These are phyloP conservation scores for Meriones unguiculatus DNA, from an alignment of 2,113 vertebrate species.

Conservation along the genomic window DNA sequence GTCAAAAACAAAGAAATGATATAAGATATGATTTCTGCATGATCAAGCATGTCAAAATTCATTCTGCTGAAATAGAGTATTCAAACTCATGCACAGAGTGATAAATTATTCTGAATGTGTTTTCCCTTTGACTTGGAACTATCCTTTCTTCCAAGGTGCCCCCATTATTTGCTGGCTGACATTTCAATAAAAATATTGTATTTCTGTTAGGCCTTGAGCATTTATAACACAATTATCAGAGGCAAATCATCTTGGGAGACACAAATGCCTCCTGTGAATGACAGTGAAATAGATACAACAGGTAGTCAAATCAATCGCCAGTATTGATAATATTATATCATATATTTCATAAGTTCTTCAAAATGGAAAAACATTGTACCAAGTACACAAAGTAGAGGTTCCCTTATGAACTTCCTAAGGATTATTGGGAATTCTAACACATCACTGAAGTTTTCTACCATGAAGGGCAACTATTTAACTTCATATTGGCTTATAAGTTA, in stretches of 20 bases:
- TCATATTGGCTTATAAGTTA: neutral
- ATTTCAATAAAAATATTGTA: neutral
- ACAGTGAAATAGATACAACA: neutral
- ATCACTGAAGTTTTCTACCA: neutral
- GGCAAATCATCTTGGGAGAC: neutral
- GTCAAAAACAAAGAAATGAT: conserved; percentile 12
- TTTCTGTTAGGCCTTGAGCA: neutral
- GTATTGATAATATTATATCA: conserved; percentile 19
- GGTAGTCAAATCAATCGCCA: neutral
- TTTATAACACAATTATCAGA: conserved; percentile 27
- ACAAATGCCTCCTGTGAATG: conserved; percentile 12
- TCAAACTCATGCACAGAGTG: neutral
- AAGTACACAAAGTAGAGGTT: conserved; percentile 80
- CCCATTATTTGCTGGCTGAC: neutral
- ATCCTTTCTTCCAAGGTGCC: neutral
- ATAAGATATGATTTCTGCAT: conserved; percentile 27
- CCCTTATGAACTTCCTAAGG: conserved; percentile 74
- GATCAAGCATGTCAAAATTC: conserved; percentile 31
- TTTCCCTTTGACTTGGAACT: neutral
- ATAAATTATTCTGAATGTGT: neutral
- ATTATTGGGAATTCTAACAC: conserved; percentile 70
- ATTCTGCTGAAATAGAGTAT: neutral
- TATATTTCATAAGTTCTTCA: conserved; percentile 34
- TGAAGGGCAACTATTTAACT: conserved; percentile 13
- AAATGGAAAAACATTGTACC: conserved; percentile 82